phyloP scores from a whole-genome alignment of 2,797 vertebrate genomes.

The Rhynchonycteris naso region DNA sequence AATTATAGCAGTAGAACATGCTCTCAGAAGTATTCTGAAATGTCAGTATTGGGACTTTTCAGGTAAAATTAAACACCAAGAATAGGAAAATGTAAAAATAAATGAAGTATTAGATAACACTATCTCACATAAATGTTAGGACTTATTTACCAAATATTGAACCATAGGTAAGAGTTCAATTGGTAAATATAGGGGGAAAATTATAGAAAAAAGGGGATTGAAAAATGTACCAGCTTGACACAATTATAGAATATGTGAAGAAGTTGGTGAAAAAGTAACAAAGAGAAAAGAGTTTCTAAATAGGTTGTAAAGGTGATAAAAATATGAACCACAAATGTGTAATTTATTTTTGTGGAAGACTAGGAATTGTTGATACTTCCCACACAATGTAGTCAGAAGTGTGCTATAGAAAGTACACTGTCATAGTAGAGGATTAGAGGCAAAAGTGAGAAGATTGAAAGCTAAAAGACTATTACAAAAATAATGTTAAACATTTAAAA shows the following conservation, averaged over 20 bases:
- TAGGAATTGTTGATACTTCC: background rate
- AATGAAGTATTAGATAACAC: background rate
- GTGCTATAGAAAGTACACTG: background rate
- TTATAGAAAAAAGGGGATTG: background rate
- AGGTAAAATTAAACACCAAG: background rate
- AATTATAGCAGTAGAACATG: background rate
- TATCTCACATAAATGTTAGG: background rate
- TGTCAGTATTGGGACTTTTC: background rate
- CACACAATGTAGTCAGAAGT: background rate
- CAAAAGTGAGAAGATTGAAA: background rate
- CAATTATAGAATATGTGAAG: background rate
- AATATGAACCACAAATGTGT: background rate
- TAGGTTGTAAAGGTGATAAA: background rate
- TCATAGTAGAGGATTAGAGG: background rate
- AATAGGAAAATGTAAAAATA: background rate
- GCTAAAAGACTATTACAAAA: background rate
- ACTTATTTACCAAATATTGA: constrained; percentile 5
- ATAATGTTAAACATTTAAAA: background rate
- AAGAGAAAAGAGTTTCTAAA: background rate
- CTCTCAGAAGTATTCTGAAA: background rate
- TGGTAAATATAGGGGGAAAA: background rate
- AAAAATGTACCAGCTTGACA: background rate
- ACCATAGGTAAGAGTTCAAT: background rate
- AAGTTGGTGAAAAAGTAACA: background rate
- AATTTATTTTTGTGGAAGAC: background rate